Evolutionary conservation across 1,140 invertebrate genomes (phyloP).

Genomic region (Gonatopus flavifemur): DNA sequence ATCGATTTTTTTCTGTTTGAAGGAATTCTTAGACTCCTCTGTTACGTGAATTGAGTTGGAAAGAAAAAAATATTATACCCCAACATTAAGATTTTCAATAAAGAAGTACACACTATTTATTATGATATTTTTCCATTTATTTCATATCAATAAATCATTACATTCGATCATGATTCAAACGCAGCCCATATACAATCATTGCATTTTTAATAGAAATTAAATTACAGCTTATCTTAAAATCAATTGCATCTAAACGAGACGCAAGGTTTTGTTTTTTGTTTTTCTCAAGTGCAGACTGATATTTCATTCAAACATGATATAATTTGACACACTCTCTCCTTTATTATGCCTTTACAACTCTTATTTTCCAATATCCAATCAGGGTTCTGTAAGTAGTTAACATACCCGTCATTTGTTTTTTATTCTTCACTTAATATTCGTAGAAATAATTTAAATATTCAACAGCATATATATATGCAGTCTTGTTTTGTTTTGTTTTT

Average conservation of each 20-base stretch:
- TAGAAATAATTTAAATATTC: too few relatives aligned
- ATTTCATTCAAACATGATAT: constrained; percentile 35
- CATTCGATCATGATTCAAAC: constrained; percentile 56
- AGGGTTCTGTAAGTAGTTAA: constrained; percentile 42
- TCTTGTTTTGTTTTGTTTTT: too few relatives aligned
- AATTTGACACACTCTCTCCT: constrained; percentile 43
- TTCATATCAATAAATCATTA: constrained; percentile 53
- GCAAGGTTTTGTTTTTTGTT: constrained; percentile 29
- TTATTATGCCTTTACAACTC: constrained; percentile 47
- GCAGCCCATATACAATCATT: constrained; percentile 57
- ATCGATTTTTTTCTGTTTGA: too few relatives aligned
- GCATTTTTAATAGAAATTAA: constrained; percentile 52
- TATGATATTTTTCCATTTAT: constrained; percentile 45
- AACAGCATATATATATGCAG: too few relatives aligned
- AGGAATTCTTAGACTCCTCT: too few relatives aligned
- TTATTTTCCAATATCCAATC: constrained; percentile 40
- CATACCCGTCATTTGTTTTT: too few relatives aligned
- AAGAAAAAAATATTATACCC: too few relatives aligned
- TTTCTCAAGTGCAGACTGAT: constrained; percentile 35
- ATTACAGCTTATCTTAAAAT: constrained; percentile 36
- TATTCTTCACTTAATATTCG: too few relatives aligned
- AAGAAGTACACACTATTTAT: constrained; percentile 24
- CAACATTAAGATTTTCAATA: too few relatives aligned
- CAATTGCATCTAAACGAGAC: constrained; percentile 32
- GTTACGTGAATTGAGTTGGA: too few relatives aligned